Base-by-base conservation (phyloP, 2,797 vertebrate genomes). In the Echeneis naucrates region DNA sequence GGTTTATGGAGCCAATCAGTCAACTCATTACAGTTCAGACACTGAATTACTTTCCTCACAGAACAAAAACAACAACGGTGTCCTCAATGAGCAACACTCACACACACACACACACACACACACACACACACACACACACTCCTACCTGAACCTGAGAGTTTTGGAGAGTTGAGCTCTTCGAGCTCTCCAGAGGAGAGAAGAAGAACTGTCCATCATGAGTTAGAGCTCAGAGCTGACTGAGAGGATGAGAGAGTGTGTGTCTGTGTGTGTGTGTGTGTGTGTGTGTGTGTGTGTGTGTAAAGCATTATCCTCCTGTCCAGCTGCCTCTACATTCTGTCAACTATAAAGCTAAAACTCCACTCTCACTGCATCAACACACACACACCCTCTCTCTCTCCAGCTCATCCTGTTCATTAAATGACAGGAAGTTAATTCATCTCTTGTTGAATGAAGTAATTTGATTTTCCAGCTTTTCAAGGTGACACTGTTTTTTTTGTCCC, bases 171-270 rank as follows among this genome's bases (percentile, higher is more conserved):
- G 75, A 72, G 77, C 52, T 13, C 23, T 70, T 1, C 70, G 62
- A 71, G 82, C 77, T 68, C 75, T 77, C 4, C 57, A 68, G 23
- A 82, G 75, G 44, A 86, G 75, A 72, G 77, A 81, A 72, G 77
- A 81, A 5, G 79, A 81, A 2, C 68, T 69, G 40, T 86, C 84
- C 84, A 84, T 88, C 81, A 71, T 75, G 56, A 72, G 54, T 32
- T 13, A 16, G 44, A 79, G 58, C 81, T 78, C 51, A 52, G 70
- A 77, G 75, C 55, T 24, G 72, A 81, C 65, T 83, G 78, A 74
- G n/a, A n/a, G n/a, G n/a, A n/a, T n/a, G 55, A 26, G 60, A 32
- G 53, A 17, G 21, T 42, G 54, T 33, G 64, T 19, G 53, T 55
- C 74, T 32, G 57, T 52, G 48, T 60, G 40, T 23, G 53, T 27